phyloP scores from a whole-genome alignment of 2,888 invertebrate species.

The Cryptophagus acutangulus region DNA sequence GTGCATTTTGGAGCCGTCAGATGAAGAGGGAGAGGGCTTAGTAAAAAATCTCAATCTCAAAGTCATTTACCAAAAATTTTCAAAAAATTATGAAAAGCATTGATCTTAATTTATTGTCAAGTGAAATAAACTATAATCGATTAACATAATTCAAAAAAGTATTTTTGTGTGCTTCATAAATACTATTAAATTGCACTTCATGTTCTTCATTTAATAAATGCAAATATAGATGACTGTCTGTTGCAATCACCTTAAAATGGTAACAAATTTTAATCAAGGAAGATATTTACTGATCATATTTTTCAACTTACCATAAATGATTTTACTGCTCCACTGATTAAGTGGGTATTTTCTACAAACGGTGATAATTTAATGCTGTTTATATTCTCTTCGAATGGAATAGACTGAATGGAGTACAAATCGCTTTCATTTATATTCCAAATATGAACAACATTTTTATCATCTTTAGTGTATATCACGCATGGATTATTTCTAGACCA shows the following conservation, averaged over 20 bases:
- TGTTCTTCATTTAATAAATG: constrained; percentile 49
- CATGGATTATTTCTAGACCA: constrained; percentile 54
- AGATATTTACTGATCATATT: too few relatives aligned
- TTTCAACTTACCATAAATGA: constrained; percentile 49
- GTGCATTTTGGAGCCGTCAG: too few relatives aligned
- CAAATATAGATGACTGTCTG: constrained; percentile 46
- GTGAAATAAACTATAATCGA: too few relatives aligned
- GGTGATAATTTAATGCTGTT: constrained; percentile 48
- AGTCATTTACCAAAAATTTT: too few relatives aligned
- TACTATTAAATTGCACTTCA: constrained; percentile 40
- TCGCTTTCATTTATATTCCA: constrained; percentile 54
- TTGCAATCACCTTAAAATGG: constrained; percentile 49
- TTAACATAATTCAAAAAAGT: constrained; percentile 50
- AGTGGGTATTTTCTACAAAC: too few relatives aligned
- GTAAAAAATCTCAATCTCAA: too few relatives aligned
- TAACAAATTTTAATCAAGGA: too few relatives aligned
- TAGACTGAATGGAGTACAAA: constrained; percentile 47
- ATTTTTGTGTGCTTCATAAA: constrained; percentile 45
- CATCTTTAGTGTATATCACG: constrained; percentile 50
- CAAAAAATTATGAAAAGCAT: too few relatives aligned
- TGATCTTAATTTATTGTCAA: too few relatives aligned
- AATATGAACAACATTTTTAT: constrained; percentile 47
- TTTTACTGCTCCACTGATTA: constrained; percentile 36
- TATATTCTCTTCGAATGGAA: constrained; percentile 46
- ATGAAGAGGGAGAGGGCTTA: too few relatives aligned